Evolutionary conservation across 2,113 vertebrate genomes (phyloP).

Genomic region (Chloropsis hardwickii): DNA sequence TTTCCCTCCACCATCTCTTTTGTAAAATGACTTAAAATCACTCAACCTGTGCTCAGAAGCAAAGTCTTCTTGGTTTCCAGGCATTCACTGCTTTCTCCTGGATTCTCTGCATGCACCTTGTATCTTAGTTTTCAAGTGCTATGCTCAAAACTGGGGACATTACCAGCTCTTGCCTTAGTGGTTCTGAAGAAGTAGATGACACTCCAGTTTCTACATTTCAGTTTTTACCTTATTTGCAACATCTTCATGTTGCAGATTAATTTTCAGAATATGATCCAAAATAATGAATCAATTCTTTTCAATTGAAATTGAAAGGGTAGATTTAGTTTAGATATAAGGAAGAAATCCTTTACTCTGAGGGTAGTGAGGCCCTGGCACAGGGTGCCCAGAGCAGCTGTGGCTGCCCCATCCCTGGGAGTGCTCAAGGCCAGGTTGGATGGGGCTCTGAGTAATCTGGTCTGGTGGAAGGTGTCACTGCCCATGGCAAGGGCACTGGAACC

Average conservation of each 20-base stretch:
- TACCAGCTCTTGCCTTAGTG: not conserved
- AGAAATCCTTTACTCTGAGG: not conserved
- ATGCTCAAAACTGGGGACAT: not conserved
- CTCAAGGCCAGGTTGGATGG: not conserved
- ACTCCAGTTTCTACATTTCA: not conserved
- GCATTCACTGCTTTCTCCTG: not conserved
- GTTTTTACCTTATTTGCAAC: not conserved
- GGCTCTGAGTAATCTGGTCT: not conserved
- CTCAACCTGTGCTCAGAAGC: not conserved
- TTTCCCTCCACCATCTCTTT: not conserved
- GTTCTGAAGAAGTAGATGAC: not conserved
- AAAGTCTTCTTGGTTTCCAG: not conserved
- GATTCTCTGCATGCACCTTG: not conserved
- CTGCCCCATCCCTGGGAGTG: not conserved
- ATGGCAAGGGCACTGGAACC: not conserved
- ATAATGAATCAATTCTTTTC: accelerated
- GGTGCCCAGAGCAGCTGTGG: not conserved
- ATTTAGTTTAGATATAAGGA: not conserved
- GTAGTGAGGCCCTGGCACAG: not conserved
- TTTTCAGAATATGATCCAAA: not conserved
- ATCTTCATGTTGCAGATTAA: not conserved
- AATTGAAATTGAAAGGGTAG: not conserved
- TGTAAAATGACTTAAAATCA: not conserved
- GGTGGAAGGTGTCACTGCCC: not conserved
- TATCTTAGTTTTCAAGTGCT: not conserved